phyloP scores from a whole-genome alignment of 2,888 invertebrate species.

The Atrina japonica region DNA sequence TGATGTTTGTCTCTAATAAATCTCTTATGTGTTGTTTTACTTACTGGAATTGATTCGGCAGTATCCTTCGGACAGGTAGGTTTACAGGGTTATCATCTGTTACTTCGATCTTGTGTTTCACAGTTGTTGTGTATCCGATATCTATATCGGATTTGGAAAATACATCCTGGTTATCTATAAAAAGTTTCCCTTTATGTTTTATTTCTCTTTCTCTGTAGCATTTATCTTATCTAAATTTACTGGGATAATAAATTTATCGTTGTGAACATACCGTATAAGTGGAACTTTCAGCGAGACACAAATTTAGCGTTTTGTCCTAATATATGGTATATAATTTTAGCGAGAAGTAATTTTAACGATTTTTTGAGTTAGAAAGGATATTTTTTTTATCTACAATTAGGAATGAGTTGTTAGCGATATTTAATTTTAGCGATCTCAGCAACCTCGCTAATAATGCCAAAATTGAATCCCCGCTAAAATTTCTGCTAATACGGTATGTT shows the following conservation, averaged over 20 bases:
- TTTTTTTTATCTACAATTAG: too few species aligned
- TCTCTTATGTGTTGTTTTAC: constrained; percentile 25
- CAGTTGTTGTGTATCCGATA: constrained; percentile 8
- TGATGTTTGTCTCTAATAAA: constrained; percentile 37
- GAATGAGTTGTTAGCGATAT: too few species aligned
- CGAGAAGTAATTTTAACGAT: too few species aligned
- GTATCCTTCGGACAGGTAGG: constrained; percentile 30
- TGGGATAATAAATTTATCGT: background rate
- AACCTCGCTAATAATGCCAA: too few species aligned
- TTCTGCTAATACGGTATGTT: too few species aligned
- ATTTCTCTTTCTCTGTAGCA: constrained; percentile 6
- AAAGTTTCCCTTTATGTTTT: constrained; percentile 1
- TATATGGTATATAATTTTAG: too few species aligned
- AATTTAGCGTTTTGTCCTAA: too few species aligned
- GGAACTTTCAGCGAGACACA: too few species aligned
- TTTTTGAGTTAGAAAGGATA: too few species aligned
- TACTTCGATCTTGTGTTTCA: constrained; percentile 14
- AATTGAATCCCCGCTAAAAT: too few species aligned
- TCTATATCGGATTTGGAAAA: constrained; percentile 18
- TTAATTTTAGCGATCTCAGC: too few species aligned
- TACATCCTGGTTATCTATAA: constrained; percentile 11
- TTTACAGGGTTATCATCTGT: constrained; percentile 20
- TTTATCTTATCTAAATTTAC: background rate
- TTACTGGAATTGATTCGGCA: constrained; percentile 16
- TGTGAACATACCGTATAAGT: too few species aligned